Evolutionary conservation across 2,797 vertebrate genomes (phyloP), one percentile per base, ranked within the genome.

Genomic region (Pangasius krempfi): DNA sequence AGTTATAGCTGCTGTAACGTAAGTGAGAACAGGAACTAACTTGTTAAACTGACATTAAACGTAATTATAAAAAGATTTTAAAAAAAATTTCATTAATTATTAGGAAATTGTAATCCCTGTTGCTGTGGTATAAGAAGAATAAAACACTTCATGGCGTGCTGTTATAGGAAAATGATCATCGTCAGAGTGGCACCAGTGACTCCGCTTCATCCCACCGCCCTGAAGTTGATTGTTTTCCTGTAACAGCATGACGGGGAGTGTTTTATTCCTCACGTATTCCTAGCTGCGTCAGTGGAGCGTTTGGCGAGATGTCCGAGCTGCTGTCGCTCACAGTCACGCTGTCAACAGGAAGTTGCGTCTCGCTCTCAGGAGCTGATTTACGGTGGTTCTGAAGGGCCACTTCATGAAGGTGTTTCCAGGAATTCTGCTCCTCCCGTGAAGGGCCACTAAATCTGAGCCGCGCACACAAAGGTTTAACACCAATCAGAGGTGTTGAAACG

Each of bases 371-470:
- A 64, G 78, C 78, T 92, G 90, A 92, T 91, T 95, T 94, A 94
- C 90, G 86, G 92, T 86, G 93, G 84, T 75, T 73, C 90, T 90
- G 93, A 94, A 89, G 78, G 84, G 88, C 54, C 91, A 91, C 89
- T 90, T 91, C 91, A 91, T 86, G 82, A 90, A 91, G 89, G 89
- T 64, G 92, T 92, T 96, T 96, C 95, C 95, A 92, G 94, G 93
- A 95, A 96, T 95, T 95, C 93, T 94, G 88, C 89, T 89, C 75
- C 72, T 86, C 85, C 88, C 72, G 86, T 89, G 88, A 12, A 89
- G 91, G 91, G 93, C 90, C 90, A 90, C 91, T 62, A 92, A 93
- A 91, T 91, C 87, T 85, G 85, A 86, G 88, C 73, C 56, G 37
- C 14, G n/a, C 76, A 88, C 84, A 88, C 75, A 66, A 76, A 87